phyloP scores from a whole-genome alignment of 2,113 vertebrate species.

The Trematocara unimaculatum region DNA sequence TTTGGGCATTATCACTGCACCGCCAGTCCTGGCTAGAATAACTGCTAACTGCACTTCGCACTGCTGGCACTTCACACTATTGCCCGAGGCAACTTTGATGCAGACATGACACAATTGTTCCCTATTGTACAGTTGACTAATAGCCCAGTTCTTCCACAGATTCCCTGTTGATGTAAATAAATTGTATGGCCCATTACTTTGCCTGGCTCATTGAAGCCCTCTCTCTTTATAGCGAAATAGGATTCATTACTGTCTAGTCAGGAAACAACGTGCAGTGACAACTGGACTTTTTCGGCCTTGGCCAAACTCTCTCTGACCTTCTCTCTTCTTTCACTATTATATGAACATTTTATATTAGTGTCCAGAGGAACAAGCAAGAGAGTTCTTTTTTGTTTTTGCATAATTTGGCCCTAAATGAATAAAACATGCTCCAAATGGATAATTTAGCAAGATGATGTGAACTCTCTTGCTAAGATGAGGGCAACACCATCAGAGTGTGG shows the following conservation, averaged over 20 bases:
- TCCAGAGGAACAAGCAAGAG: neutral
- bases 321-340: neutral
- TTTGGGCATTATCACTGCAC: constrained; percentile 35
- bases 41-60: constrained; percentile 45
- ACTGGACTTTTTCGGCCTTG: neutral
- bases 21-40: constrained; percentile 33
- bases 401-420: neutral
- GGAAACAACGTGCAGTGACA: neutral
- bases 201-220: constrained; percentile 2
- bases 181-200: constrained; percentile 53
- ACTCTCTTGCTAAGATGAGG: neutral
- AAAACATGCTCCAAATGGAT: neutral
- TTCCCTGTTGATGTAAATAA: constrained; percentile 64
- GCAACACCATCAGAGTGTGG: neutral
- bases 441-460: constrained; percentile 14
- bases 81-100: constrained; percentile 32
- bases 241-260: neutral
- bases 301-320: neutral
- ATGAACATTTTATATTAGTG: neutral
- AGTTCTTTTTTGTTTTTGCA: neutral
- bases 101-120: constrained; percentile 46
- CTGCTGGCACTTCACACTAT: neutral
- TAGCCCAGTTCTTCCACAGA: constrained; percentile 41
- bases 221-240: neutral
- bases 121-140: constrained; percentile 49